Evolutionary conservation across 2,888 invertebrate genomes (phyloP).

Genomic region (Trisateles emortualis): DNA sequence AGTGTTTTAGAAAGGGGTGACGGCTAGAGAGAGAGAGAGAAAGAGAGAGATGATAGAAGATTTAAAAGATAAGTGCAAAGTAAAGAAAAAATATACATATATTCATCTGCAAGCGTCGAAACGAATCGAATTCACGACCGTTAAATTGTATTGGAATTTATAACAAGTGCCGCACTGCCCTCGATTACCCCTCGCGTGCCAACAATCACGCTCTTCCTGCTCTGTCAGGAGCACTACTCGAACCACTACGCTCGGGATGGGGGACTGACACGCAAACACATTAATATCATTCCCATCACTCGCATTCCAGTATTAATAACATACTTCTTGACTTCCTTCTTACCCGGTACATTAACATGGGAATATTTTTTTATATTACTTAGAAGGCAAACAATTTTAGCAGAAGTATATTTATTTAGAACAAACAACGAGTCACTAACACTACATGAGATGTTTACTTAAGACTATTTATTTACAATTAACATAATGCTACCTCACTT

Average conservation of each 20-base stretch:
- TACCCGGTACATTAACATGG: neutral
- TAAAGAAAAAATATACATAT: too few relatives aligned
- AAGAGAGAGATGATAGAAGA: too few relatives aligned
- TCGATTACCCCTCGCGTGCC: constrained; percentile 30
- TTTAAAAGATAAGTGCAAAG: too few relatives aligned
- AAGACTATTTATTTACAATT: too few relatives aligned
- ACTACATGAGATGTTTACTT: too few relatives aligned
- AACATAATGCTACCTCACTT: too few relatives aligned
- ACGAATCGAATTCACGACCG: neutral
- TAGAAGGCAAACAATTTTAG: too few relatives aligned
- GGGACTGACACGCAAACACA: constrained; percentile 16
- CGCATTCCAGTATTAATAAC: constrained; percentile 4
- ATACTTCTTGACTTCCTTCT: neutral
- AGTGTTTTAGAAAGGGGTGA: too few relatives aligned
- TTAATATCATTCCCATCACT: constrained; percentile 14
- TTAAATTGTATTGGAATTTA: neutral
- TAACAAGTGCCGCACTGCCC: neutral
- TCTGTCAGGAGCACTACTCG: constrained; percentile 16
- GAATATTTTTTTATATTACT: too few relatives aligned
- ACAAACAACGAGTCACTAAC: too few relatives aligned
- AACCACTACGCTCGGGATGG: constrained; percentile 8
- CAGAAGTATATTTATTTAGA: too few relatives aligned
- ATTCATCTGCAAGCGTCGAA: neutral
- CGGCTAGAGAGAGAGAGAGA: too few relatives aligned
- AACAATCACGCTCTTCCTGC: constrained; percentile 21